A percentile compares a stretch with the other conserved stretches of the same genome.
Evolutionary conservation across 2,797 vertebrate genomes (phyloP).

Genomic region (Babyrousa celebensis): DNA sequence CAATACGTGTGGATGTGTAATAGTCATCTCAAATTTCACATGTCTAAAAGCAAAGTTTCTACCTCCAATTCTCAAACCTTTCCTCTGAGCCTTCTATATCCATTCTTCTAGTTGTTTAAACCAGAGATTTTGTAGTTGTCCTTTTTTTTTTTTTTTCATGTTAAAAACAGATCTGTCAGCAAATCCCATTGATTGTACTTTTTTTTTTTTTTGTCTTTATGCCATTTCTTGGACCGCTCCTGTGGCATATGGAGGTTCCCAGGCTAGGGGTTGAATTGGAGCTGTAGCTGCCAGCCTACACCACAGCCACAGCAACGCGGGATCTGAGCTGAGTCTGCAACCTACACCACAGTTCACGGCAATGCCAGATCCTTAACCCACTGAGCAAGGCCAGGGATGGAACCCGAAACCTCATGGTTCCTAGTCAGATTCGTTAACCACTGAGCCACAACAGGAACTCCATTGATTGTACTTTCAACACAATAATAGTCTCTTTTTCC

Average conservation of each 20-base stretch:
- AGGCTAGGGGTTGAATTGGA: too few species aligned
- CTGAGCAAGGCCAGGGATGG: too few species aligned
- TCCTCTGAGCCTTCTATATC: not conserved
- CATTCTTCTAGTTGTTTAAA: slow-evolving; percentile 26
- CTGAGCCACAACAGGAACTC: too few species aligned
- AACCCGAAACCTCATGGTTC: too few species aligned
- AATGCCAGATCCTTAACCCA: too few species aligned
- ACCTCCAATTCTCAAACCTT: not conserved
- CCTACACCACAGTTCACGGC: too few species aligned
- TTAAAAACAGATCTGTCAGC: not conserved
- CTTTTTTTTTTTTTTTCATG: not conserved
- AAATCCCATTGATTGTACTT: slow-evolving; percentile 14
- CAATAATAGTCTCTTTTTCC: not conserved
- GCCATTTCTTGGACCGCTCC: too few species aligned
- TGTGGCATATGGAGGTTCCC: too few species aligned
- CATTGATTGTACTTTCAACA: not conserved
- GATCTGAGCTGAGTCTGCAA: too few species aligned
- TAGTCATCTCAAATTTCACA: not conserved
- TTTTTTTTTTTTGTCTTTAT: not conserved
- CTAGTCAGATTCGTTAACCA: too few species aligned
- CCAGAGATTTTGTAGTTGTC: not conserved
- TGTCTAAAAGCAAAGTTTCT: slow-evolving; percentile 3
- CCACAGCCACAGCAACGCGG: too few species aligned
- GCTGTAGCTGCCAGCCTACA: too few species aligned
- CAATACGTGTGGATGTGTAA: not conserved